Evolutionary conservation across 2,888 invertebrate genomes (phyloP), one percentile per base, ranked within the genome.

Genomic region (Eumerus sabulonum): DNA sequence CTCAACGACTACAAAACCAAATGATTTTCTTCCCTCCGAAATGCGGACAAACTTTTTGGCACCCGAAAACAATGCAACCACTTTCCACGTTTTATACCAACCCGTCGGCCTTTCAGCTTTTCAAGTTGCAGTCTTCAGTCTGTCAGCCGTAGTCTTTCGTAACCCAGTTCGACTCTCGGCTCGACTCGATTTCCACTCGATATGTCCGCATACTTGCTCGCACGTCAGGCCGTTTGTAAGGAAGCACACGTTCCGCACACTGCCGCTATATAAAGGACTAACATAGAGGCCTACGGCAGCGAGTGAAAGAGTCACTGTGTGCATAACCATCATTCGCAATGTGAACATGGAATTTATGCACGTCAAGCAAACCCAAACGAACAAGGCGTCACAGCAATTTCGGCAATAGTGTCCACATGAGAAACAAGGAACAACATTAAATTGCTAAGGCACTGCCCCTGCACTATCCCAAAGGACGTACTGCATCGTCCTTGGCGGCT

Each of bases 261-360:
- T 51, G 38, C 44, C 53, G 13, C 4, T 35, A 40, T 40, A n/a
- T 40, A 11, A 19, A 57, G 67, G 45, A 67, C n/a, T 57, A 44
- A 57, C 77, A 73, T 63, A 5, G n/a, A 35, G 16, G 44, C 9
- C n/a, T 27, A 48, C 12, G 40, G 47, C 36, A 59, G 36, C 18
- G 45, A 27, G n/a, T n/a, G 57, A 77, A 57, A 72, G 62, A 77
- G 76, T 63, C 77, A 67, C 57, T 77, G 72, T 77, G 67, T 72
- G 77, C 73, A 67, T 62, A 72, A 59, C 67, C 63, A 62, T 63
- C 67, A 27, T 4, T 27, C 63, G 27, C 27, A 27, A 2, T 27
- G 27, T 47, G 56, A 51, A 53, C 53, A 62, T 59, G 35, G 77
- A 60, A 67, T 77, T 77, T 68, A 77, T 68, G 44, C 47, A 38